These are phyloP conservation scores for Campoletis sonorensis DNA, from an alignment of 1,140 invertebrate genomes.

Conservation along the genomic window DNA sequence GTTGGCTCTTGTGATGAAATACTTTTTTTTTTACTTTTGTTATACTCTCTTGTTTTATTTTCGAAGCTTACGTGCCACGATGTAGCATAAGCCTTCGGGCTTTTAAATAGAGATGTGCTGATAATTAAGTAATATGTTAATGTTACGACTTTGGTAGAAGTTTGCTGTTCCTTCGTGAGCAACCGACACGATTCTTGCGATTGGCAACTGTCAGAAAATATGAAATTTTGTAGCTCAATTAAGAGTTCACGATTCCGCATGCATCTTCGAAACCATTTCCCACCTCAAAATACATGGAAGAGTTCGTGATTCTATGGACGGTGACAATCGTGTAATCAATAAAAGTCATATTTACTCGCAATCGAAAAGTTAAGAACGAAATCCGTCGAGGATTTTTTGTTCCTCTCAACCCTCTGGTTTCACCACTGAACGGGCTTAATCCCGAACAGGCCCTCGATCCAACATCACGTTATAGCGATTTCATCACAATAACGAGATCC, in stretches of 20 bases:
- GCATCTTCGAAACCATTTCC: no score
- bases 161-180: not conserved
- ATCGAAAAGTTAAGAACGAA: not conserved
- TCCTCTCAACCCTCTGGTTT: not conserved
- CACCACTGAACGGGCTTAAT: not conserved
- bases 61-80: not conserved
- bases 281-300: no score
- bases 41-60: not conserved
- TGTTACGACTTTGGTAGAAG: not conserved
- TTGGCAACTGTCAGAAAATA: no score
- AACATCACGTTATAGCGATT: conserved; percentile 32
- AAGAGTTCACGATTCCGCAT: no score
- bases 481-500: conserved; percentile 63
- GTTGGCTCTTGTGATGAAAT: not conserved
- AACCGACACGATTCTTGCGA: not conserved
- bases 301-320: no score
- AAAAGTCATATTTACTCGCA: not conserved
- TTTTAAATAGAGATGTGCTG: not conserved
- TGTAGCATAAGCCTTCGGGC: not conserved
- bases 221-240: no score
- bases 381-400: not conserved
- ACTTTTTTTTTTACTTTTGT: conserved; percentile 5
- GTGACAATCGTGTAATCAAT: not conserved
- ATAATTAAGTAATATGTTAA: not conserved
- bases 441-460: not conserved